Base-by-base conservation (phyloP, 2,113 vertebrate genomes). In the Prolemur simus region DNA sequence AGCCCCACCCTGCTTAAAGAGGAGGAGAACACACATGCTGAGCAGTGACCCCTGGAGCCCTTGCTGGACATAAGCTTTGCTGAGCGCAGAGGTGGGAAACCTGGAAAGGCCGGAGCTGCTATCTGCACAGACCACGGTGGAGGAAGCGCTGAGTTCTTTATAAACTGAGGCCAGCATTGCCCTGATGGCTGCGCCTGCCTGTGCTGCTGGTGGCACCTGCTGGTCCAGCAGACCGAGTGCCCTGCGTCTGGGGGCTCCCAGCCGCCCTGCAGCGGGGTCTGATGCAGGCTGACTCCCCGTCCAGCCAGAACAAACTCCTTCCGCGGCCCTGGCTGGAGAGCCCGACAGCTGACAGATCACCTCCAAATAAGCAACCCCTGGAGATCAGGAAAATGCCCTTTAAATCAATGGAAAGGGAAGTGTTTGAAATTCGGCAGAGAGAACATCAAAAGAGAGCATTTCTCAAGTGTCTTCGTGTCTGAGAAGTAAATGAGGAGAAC, bases 361-460 rank as follows among this genome's bases (percentile, higher is more conserved):
- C 73, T 69, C 83, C 66, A 32, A 54, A 58, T 45, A 89, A 81
- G 73, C 86, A 63, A 85, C 29, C 73, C 37, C 80, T 47, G 27
- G 63, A 49, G 58, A 91, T 64, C 52, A 83, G 37, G 52, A 71
- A 87, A 90, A 64, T 64, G 52, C 25, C 52, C 66, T 85, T 91
- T 77, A 15, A 82, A 88, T 96, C 97, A 97, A 93, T 87, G 27
- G 52, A 96, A 73, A 84, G 91, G 58, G 54, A 96, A 94, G 58
- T 86, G 27, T 91, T 97, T 97, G 93, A 96, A 85, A 97, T 97
- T 96, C 95, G 93, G 81, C 86, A 60, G 95, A 78, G 68, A 97
- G 95, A 98, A 97, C 87, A 96, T 97, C 95, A 97, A 93, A 91
- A 81, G 78, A 96, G 87, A 97, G 85, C 54, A 89, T 81, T 73